Evolutionary conservation across 2,113 vertebrate species (phyloP).

Genomic region (Crotalus horridus): DNA sequence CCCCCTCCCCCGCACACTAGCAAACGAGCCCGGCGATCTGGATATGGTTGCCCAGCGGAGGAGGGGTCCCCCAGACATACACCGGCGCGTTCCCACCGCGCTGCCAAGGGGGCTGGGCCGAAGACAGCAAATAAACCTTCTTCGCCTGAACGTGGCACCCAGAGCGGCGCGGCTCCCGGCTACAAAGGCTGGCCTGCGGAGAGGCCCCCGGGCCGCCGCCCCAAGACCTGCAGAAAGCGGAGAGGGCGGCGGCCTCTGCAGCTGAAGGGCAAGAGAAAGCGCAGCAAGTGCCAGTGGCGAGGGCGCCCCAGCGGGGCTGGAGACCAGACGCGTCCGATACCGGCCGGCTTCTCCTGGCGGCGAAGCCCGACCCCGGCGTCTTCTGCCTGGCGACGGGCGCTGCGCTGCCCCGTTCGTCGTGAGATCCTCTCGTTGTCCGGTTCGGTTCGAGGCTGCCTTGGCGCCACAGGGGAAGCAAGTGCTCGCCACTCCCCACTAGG

Average conservation of each 20-base stretch:
- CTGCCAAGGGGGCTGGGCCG: not conserved
- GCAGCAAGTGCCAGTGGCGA: not conserved
- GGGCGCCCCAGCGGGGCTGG: not conserved
- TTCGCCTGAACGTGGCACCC: not conserved
- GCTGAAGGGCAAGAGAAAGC: not conserved
- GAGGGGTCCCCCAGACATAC: not conserved
- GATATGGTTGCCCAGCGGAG: not conserved
- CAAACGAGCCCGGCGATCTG: not conserved
- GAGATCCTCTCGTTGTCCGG: not conserved
- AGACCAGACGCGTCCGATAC: not conserved
- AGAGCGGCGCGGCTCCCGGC: not conserved
- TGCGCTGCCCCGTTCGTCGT: not conserved
- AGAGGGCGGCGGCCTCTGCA: not conserved
- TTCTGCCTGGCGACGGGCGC: not conserved
- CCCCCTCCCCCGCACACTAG: not conserved
- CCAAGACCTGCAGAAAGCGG: not conserved
- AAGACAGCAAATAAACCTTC: not conserved
- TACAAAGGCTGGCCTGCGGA: not conserved
- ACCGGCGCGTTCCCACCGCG: not conserved
- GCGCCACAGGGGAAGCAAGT: not conserved
- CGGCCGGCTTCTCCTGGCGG: not conserved
- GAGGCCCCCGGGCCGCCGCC: not conserved
- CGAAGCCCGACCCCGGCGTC: not conserved
- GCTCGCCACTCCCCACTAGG: not conserved
- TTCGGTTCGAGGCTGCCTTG: not conserved